Conservation (phyloP, 2,888 invertebrate species). For the Orchesella flavescens region DNA sequence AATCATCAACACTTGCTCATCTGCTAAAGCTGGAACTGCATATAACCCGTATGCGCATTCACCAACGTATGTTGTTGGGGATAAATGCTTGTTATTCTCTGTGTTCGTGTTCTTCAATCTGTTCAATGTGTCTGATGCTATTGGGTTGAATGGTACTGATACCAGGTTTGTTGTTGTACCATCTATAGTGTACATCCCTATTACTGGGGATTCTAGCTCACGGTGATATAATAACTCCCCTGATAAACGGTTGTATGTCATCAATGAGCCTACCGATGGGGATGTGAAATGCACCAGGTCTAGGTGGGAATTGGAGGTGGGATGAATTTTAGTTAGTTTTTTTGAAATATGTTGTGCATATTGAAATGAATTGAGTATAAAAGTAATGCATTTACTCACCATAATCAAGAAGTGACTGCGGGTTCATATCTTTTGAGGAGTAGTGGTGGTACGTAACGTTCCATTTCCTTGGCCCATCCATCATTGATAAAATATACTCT, state of each 20-base stretch:
- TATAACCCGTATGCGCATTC: constrained; percentile 90
- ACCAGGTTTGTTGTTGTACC: constrained; percentile 81
- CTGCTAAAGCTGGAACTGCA: constrained; percentile 92
- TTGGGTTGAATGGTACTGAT: constrained; percentile 89
- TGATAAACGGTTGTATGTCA: constrained; percentile 87
- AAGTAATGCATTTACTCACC: constrained; percentile 79
- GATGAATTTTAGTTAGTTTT: too few species aligned
- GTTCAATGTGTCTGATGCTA: constrained; percentile 87
- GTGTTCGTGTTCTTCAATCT: constrained; percentile 66
- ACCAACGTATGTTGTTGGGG: constrained; percentile 93
- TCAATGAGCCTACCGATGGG: constrained; percentile 88
- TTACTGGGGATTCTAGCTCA: constrained; percentile 90
- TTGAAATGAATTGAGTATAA: too few species aligned
- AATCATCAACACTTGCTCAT: constrained; percentile 88
- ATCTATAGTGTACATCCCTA: constrained; percentile 88
- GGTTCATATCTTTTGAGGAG: constrained; percentile 86
- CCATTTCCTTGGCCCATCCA: constrained; percentile 90
- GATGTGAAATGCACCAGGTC: constrained; percentile 92
- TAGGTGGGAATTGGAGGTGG: too few species aligned
- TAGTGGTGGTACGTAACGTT: constrained; percentile 98
- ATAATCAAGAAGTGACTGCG: constrained; percentile 86
- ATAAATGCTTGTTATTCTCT: constrained; percentile 74
- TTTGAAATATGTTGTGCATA: too few species aligned
- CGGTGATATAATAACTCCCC: constrained; percentile 90
- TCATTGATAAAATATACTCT: constrained; percentile 95